phyloP scores from a whole-genome alignment of 2,113 vertebrate genomes.

The Notothenia rossii region DNA sequence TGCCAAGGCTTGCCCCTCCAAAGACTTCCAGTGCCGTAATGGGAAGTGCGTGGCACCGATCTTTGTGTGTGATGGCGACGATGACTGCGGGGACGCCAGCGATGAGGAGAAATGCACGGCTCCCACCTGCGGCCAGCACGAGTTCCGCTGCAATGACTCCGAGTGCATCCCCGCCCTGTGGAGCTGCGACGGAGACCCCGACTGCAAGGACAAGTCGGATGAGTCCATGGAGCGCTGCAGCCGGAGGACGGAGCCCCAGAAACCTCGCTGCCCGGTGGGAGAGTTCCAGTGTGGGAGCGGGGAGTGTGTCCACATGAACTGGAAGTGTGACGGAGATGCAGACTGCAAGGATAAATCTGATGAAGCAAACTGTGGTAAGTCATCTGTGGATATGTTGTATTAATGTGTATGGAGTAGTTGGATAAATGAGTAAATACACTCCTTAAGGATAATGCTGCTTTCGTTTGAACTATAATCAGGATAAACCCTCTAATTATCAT shows the following conservation, averaged over 20 bases:
- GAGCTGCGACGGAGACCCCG: conserved; percentile 94
- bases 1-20: conserved; percentile 87
- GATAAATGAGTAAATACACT: neutral
- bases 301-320: conserved; percentile 94
- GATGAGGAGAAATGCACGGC: conserved; percentile 91
- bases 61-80: conserved; percentile 93
- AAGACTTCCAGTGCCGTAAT: conserved; percentile 93
- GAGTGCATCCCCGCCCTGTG: conserved; percentile 93
- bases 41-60: conserved; percentile 90
- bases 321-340: conserved; percentile 95
- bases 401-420: neutral
- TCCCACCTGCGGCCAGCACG: conserved; percentile 89
- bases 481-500: conserved; percentile 5
- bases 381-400: neutral
- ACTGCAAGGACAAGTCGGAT: conserved; percentile 93
- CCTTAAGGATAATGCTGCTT: neutral
- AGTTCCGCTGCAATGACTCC: conserved; percentile 95
- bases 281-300: conserved; percentile 95
- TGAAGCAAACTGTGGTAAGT: conserved; percentile 95
- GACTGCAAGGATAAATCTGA: conserved; percentile 99
- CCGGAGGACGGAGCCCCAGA: conserved; percentile 81
- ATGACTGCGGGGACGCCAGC: conserved; percentile 92
- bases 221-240: conserved; percentile 91
- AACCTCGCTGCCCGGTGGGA: conserved; percentile 84
- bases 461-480: conserved; percentile 23